These are phyloP conservation scores for Himalopsyche phryganea DNA, from an alignment of 1,140 invertebrate genomes.

Conservation along the genomic window DNA sequence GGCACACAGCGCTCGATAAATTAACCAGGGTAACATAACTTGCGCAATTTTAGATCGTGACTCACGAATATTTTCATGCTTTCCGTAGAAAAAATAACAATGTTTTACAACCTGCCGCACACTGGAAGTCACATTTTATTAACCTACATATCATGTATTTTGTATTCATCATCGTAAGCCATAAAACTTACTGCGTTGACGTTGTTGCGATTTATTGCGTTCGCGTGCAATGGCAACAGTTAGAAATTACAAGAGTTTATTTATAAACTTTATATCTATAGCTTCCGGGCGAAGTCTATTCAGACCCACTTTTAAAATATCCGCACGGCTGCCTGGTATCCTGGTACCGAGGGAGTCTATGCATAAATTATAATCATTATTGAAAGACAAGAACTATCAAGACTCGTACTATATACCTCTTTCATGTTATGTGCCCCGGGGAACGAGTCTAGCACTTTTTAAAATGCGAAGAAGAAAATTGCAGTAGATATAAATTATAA, in stretches of 20 bases:
- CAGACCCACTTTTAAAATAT: not conserved
- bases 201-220: conserved; percentile 26
- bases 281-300: conserved; percentile 27
- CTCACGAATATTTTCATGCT: conserved; percentile 32
- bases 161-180: conserved; percentile 20
- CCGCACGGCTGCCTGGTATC: conserved; percentile 1
- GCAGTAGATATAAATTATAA: not conserved
- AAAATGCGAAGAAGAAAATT: not conserved
- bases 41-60: conserved; percentile 33
- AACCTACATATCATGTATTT: conserved; percentile 29
- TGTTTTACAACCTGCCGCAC: conserved; percentile 27
- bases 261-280: conserved; percentile 27
- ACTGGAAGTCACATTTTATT: conserved; percentile 28
- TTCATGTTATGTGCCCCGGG: conserved; percentile 10
- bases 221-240: conserved; percentile 28
- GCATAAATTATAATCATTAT: conserved; percentile 23
- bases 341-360: conserved; percentile 21
- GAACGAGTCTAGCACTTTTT: not conserved
- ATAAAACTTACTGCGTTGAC: conserved; percentile 23
- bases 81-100: conserved; percentile 26
- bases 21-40: conserved; percentile 1
- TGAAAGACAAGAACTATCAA: conserved; percentile 13
- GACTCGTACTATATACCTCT: conserved; percentile 10
- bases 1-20: too few species aligned
- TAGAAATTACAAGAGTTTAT: conserved; percentile 25